Evolutionary conservation across 2,113 vertebrate genomes (phyloP), one percentile per base, ranked within the genome.

Genomic region (Dromas ardeola): DNA sequence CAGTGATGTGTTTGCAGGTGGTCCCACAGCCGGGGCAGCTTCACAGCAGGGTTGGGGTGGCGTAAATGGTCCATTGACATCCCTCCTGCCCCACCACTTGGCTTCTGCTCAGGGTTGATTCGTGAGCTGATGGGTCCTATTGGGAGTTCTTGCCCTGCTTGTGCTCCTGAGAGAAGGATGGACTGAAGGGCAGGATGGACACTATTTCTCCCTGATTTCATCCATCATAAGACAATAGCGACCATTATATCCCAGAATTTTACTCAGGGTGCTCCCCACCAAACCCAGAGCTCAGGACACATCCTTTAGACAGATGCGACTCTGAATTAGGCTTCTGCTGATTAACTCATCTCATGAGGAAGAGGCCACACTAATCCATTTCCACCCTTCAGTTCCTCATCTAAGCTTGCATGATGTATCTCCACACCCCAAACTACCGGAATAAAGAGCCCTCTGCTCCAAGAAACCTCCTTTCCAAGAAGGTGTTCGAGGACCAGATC

Each of bases 401-500:
- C 27, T 30, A 5, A 11, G 9, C 16, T 36, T 38, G 29, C 49
- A 45, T 2, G 0, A 15, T 7, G 12, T 2, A n/a, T 11, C 77
- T 66, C 50, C 81, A 21, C 1, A 25, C 23, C 22, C 26, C 40
- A 3, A 26, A 19, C 9, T 7, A 34, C 42, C 59, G n/a, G 45
- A 8, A 19, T 16, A 6, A 19, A 56, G 38, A 76, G 16, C 25
- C 43, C 32, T 58, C 49, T 40, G 42, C 49, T 52, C 56, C 34
- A 14, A 19, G 42, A 15, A 22, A 50, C 42, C 43, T 26, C 2
- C 62, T 63, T 69, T 19, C 14, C 47, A 32, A 18, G 17, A 6
- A 14, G 13, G 27, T 36, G 9, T 15, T 43, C 6, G 13, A 8
- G 58, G 70, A 26, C n/a, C 3, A 19, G n/a, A 56, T 55, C 43